phyloP scores from a whole-genome alignment of 2,888 invertebrate genomes.

The Scelioninae gen. 2 region DNA sequence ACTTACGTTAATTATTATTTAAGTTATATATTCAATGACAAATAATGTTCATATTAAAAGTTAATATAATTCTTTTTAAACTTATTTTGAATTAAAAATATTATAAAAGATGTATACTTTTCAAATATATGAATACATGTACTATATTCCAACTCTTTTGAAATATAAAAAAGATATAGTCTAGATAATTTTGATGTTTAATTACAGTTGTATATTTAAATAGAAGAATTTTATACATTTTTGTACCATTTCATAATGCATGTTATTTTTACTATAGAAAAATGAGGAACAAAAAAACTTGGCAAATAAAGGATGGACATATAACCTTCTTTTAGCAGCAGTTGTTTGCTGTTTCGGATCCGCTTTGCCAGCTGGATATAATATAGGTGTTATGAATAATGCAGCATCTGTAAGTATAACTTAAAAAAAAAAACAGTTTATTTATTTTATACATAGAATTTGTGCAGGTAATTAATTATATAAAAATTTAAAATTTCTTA shows the following conservation, averaged over 20 bases:
- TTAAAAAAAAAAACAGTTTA: neutral
- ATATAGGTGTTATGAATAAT: constrained; percentile 91
- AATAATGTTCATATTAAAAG: constrained; percentile 1
- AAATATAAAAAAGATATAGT: too few species aligned
- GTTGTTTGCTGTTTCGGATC: constrained; percentile 85
- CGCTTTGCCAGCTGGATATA: constrained; percentile 88
- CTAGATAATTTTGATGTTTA: too few species aligned
- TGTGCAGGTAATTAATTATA: too few species aligned
- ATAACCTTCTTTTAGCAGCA: constrained; percentile 81
- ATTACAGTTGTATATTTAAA: neutral
- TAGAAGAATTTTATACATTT: neutral
- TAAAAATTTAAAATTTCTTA: too few species aligned
- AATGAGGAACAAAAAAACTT: too few species aligned
- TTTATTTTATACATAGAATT: too few species aligned
- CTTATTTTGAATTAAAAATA: constrained; percentile 59
- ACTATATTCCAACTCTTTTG: too few species aligned
- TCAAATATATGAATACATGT: too few species aligned
- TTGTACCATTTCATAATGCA: too few species aligned
- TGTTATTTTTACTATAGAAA: constrained; percentile 1
- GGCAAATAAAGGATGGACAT: constrained; percentile 80
- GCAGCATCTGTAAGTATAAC: constrained; percentile 82
- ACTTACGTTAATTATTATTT: neutral
- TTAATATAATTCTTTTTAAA: constrained; percentile 60
- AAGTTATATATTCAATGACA: neutral
- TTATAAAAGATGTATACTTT: constrained; percentile 49